Conservation (phyloP, 2,888 invertebrate species). For the Trichopria drosophilae region DNA sequence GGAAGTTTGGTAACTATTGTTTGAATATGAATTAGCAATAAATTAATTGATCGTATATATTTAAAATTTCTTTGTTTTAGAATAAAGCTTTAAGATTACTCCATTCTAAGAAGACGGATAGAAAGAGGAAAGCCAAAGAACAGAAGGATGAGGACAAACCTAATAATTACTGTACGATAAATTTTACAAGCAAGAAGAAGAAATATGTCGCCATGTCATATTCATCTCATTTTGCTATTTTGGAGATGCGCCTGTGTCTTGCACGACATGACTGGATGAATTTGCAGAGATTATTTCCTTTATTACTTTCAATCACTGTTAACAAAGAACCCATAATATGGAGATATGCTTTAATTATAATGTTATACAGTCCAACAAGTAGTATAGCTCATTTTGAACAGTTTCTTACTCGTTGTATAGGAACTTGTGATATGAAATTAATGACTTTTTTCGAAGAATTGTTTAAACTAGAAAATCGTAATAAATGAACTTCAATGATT, state of each 20-base stretch:
- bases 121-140: slow-evolving; percentile 9
- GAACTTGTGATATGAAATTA: too few relatives aligned
- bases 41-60: too few relatives aligned
- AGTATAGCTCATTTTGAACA: slow-evolving; percentile 12
- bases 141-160: slow-evolving; percentile 4
- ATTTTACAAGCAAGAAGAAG: slow-evolving; percentile 9
- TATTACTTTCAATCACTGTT: slow-evolving; percentile 23
- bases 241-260: slow-evolving; percentile 30
- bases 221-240: slow-evolving; percentile 16
- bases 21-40: too few relatives aligned
- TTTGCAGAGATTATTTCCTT: slow-evolving; percentile 30
- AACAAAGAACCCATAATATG: slow-evolving; percentile 32
- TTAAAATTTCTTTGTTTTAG: too few relatives aligned
- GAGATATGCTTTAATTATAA: slow-evolving; percentile 30
- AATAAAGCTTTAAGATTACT: slow-evolving; percentile 26
- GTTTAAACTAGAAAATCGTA: too few relatives aligned
- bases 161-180: slow-evolving; percentile 14
- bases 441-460: too few relatives aligned
- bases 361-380: slow-evolving; percentile 31
- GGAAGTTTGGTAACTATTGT: slow-evolving; percentile 17
- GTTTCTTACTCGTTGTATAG: slow-evolving; percentile 29
- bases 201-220: slow-evolving; percentile 11
- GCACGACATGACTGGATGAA: slow-evolving; percentile 33
- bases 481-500: too few relatives aligned
- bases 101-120: slow-evolving; percentile 2